Conservation (phyloP, 2,888 invertebrate genomes). For the Andrena camellia region DNA sequence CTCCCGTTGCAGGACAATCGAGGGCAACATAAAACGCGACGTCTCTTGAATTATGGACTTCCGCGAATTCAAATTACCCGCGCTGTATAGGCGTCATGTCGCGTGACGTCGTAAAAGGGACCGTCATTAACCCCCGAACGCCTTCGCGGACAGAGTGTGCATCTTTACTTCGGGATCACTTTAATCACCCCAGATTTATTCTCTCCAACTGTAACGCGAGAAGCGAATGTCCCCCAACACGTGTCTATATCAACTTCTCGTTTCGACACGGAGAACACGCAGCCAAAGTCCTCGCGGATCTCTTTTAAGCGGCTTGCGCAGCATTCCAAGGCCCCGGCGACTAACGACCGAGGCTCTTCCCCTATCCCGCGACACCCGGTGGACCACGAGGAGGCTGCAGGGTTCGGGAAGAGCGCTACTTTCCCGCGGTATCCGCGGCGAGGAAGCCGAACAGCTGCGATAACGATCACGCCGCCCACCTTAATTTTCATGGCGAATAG, state of each 20-base stretch:
- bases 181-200: not conserved
- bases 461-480: conserved; percentile 68
- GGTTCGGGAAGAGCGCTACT: not conserved
- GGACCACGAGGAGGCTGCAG: not conserved
- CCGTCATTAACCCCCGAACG: conserved; percentile 50
- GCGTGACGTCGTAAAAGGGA: conserved; percentile 54
- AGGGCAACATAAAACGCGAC: conserved; percentile 42
- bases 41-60: conserved; percentile 40
- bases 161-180: conserved; percentile 1
- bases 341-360: not conserved
- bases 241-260: not conserved
- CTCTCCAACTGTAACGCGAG: not conserved
- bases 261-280: not conserved
- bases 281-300: not conserved
- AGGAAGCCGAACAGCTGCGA: conserved; percentile 51
- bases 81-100: conserved; percentile 41
- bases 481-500: conserved; percentile 68
- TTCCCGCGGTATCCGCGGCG: conserved; percentile 26
- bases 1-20: not conserved
- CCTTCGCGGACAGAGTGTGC: not conserved
- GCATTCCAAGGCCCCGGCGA: too few species aligned
- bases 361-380: not conserved
- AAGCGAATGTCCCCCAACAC: not conserved
- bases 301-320: not conserved
- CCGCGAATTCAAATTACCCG: conserved; percentile 56